Evolutionary conservation across 1,140 invertebrate species (phyloP).

Genomic region (Eumaeus atala): DNA sequence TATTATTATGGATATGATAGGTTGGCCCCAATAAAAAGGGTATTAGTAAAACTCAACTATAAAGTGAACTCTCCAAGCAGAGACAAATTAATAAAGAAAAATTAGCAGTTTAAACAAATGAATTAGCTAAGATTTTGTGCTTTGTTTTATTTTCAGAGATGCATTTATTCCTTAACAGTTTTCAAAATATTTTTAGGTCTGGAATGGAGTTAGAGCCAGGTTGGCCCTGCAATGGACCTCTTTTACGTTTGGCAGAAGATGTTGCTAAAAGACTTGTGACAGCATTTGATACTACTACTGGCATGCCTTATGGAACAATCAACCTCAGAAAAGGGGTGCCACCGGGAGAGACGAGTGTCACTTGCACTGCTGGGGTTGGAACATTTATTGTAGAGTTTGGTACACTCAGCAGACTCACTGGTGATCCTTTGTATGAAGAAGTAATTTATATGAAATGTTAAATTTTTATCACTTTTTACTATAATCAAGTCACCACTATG

Average conservation of each 20-base stretch:
- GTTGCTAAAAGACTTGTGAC: slow-evolving; percentile 92
- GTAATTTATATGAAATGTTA: slow-evolving; percentile 42
- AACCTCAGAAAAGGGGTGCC: slow-evolving; percentile 95
- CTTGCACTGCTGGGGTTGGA: slow-evolving; percentile 97
- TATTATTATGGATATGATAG: too few species aligned
- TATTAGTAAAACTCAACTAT: too few species aligned
- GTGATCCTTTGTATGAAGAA: slow-evolving; percentile 95
- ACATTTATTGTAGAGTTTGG: slow-evolving; percentile 99
- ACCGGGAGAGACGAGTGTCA: slow-evolving; percentile 94
- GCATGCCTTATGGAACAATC: slow-evolving; percentile 99
- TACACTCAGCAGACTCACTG: slow-evolving; percentile 93
- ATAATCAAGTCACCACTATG: too few species aligned
- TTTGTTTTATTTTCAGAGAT: too few species aligned
- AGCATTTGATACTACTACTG: slow-evolving; percentile 91
- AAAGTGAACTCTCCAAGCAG: too few species aligned
- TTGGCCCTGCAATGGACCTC: slow-evolving; percentile 97
- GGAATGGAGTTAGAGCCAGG: slow-evolving; percentile 90
- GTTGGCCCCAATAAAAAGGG: too few species aligned
- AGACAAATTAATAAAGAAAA: too few species aligned
- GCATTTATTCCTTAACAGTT: background rate
- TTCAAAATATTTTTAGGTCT: slow-evolving; percentile 73
- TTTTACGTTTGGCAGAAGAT: slow-evolving; percentile 94
- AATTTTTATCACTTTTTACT: background rate
- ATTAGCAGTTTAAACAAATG: too few species aligned
- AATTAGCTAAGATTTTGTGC: too few species aligned